A percentile compares a stretch with the other conserved stretches of the same genome.
These are phyloP conservation scores for Triplophysa tibetana DNA, from an alignment of 2,113 vertebrate species.

Conservation along the genomic window DNA sequence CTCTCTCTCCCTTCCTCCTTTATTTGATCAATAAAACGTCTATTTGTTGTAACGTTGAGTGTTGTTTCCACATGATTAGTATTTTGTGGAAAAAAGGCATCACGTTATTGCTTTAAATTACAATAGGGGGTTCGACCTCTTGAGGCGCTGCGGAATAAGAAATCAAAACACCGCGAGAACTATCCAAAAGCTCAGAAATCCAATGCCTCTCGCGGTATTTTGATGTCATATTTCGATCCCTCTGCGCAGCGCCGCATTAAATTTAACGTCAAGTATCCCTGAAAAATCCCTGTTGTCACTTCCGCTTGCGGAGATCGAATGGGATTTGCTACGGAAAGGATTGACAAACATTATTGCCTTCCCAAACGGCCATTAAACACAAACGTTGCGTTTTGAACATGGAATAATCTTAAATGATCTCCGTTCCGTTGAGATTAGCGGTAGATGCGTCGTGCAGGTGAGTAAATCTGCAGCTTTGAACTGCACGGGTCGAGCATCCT, in stretches of 20 bases:
- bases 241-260: no score
- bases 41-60: no score
- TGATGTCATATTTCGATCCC: no score
- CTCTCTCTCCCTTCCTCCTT: no score
- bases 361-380: neutral
- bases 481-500: constrained; percentile 18
- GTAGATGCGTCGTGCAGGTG: constrained; percentile 8
- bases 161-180: no score
- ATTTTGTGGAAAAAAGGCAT: neutral
- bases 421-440: neutral
- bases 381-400: neutral
- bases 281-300: constrained; percentile 46
- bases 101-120: neutral
- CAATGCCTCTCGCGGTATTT: no score
- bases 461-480: neutral
- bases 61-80: neutral
- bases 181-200: no score
- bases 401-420: constrained; percentile 4
- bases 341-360: constrained; percentile 32
- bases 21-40: no score
- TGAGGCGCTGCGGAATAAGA: no score
- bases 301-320: constrained; percentile 36
- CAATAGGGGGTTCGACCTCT: neutral
- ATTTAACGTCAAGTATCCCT: neutral
- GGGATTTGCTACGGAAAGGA: constrained; percentile 36